Base-by-base conservation (phyloP, 1,140 invertebrate genomes). In the Plodia interpunctella region DNA sequence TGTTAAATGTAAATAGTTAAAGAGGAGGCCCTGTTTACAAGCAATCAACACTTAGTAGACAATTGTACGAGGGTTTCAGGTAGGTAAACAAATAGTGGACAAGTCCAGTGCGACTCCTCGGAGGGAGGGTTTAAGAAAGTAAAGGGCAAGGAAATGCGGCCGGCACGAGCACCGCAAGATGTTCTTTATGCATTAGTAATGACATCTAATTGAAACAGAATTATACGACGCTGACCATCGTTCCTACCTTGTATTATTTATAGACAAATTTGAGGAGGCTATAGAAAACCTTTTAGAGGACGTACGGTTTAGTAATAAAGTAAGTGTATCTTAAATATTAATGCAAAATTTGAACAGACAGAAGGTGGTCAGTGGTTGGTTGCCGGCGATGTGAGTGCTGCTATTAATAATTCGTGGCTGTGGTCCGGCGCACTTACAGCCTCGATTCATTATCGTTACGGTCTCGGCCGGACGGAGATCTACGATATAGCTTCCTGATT, bases 371-470 rank as follows among this genome's bases (percentile, higher is more conserved):
- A 15, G 21, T n/a, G 51, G 51, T 11, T 25, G 11, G 51, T 21
- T 25, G 51, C 21, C 2, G 63, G 70, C 73, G 74, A 74, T 65
- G 64, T 55, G 32, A 71, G 73, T 76, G 73, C 59, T 67, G 75
- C 72, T 72, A 72, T 88, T 82, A 88, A 87, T 88, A 87, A 88
- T 87, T 81, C 71, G 71, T 77, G 76, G 84, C 71, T 76, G 76
- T 68, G 80, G 80, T 86, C 78, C 72, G 74, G 71, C 72, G 77
- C 72, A 80, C 76, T 87, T 77, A 78, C 82, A 74, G 71, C 66
- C 65, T 57, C 86, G 78, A 86, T 88, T 88, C 83, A 88, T 88
- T 88, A 88, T 87, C 73, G 82, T 88, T 88, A 88, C 79, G 70
- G 75, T 70, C 72, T 80, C 77, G 74, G 68, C 63, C 70, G 76